Evolutionary conservation across 1,140 invertebrate species (phyloP).

Genomic region (Drosophila orosa): DNA sequence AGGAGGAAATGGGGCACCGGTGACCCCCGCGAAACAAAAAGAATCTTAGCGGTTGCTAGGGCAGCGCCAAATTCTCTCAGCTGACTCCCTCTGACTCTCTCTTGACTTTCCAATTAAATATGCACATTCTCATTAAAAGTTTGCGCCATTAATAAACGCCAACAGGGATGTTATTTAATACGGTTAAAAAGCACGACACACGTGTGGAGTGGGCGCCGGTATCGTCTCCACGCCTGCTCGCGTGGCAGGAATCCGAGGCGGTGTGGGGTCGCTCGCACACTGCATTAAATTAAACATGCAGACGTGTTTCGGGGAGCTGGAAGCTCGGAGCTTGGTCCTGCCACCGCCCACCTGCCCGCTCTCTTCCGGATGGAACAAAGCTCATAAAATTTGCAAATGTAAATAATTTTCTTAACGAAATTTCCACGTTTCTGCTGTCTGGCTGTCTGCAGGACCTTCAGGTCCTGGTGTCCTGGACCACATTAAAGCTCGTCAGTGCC

Average conservation of each 20-base stretch:
- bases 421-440: constrained; percentile 64
- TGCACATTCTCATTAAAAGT: constrained; percentile 84
- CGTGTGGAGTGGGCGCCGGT: constrained; percentile 56
- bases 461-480: constrained; percentile 49
- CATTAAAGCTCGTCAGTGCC: constrained; percentile 65
- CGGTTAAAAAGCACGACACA: constrained; percentile 81
- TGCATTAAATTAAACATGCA: constrained; percentile 76
- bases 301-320: constrained; percentile 29
- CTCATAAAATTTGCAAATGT: constrained; percentile 83
- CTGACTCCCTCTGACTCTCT: constrained; percentile 45
- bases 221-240: not conserved
- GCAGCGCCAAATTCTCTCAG: constrained; percentile 28
- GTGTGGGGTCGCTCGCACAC: constrained; percentile 12
- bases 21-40: constrained; percentile 20
- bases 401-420: constrained; percentile 81
- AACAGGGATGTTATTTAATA: constrained; percentile 82
- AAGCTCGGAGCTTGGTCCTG: constrained; percentile 32
- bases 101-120: constrained; percentile 83
- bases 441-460: constrained; percentile 24
- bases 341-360: constrained; percentile 36
- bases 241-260: constrained; percentile 8
- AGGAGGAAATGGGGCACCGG: constrained; percentile 29
- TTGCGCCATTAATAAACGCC: constrained; percentile 84
- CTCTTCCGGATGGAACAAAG: constrained; percentile 55
- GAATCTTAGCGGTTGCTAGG: constrained; percentile 67